Evolutionary conservation across 2,797 vertebrate species (phyloP), one percentile per base, ranked within the genome.

Genomic region (Xiphophorus birchmanni): DNA sequence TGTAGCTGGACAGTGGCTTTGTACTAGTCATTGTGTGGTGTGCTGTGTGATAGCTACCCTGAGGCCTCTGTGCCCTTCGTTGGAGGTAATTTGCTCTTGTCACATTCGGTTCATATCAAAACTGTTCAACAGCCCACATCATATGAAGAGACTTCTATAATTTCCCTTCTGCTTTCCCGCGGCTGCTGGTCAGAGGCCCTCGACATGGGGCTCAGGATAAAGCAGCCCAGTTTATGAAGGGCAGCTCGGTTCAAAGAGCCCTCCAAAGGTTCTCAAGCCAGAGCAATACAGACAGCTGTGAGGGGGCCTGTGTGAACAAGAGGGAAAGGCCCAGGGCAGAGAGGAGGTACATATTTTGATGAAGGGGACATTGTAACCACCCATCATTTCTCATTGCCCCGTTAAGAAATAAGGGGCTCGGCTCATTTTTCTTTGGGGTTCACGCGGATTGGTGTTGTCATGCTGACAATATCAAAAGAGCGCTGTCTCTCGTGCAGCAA

Each of bases 321-420:
- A 90, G 82, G 80, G 88, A 87, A 84, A 86, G 85, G 90, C 88
- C 86, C 87, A 81, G 81, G 77, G 90, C 11, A 71, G 89, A 90
- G 87, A 91, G 86, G 89, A 89, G 83, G 89, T 75, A 26, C 91
- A 89, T 93, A 91, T 94, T 92, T 92, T 12, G 77, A 86, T 92
- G 91, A 93, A 89, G 88, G 91, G 85, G 85, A 91, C 82, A 94
- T 95, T 96, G 94, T 96, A 94, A 94, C 89, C 94, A 93, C 89
- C 93, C 92, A 95, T 95, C 95, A 94, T 93, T 91, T 95, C 92
- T 94, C 93, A 93, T 93, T 91, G 90, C 88, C 88, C 86, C 81
- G 75, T 89, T 89, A 90, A 93, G 90, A 89, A 85, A 89, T 89
- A 88, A 90, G 92, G 86, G 87, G 73, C 86, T 90, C 47, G 12